These are phyloP conservation scores for Cichlasoma orientale DNA, from an alignment of 2,797 vertebrate species.

Conservation along the genomic window DNA sequence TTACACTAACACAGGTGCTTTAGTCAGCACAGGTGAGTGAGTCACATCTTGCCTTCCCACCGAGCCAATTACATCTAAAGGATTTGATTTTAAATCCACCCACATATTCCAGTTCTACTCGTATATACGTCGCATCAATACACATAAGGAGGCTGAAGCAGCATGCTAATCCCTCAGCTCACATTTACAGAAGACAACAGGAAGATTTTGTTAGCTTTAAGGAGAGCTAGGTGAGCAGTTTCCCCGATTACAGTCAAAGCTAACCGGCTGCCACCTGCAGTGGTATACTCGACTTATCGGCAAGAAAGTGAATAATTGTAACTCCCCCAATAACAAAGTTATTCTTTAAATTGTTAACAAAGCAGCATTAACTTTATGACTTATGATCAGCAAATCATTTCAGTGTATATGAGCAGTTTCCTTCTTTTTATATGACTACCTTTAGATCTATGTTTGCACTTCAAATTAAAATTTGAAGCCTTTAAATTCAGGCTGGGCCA, in stretches of 20 bases:
- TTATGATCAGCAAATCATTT: not conserved
- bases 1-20: not conserved
- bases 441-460: not conserved
- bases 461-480: not conserved
- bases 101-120: not conserved
- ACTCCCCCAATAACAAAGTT: not conserved
- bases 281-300: not conserved
- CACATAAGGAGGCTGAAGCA: too few relatives aligned
- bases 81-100: not conserved
- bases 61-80: not conserved
- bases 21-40: too few relatives aligned
- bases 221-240: not conserved
- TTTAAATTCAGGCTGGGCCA: too few relatives aligned
- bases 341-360: not conserved
- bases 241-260: not conserved
- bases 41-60: not conserved
- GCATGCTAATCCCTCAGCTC: not conserved
- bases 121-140: not conserved
- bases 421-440: not conserved
- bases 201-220: not conserved
- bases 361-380: not conserved
- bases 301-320: not conserved
- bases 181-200: not conserved
- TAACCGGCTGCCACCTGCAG: not conserved
- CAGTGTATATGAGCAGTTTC: not conserved